Conservation (phyloP, 2,888 invertebrate species). For the Linyphia triangularis region DNA sequence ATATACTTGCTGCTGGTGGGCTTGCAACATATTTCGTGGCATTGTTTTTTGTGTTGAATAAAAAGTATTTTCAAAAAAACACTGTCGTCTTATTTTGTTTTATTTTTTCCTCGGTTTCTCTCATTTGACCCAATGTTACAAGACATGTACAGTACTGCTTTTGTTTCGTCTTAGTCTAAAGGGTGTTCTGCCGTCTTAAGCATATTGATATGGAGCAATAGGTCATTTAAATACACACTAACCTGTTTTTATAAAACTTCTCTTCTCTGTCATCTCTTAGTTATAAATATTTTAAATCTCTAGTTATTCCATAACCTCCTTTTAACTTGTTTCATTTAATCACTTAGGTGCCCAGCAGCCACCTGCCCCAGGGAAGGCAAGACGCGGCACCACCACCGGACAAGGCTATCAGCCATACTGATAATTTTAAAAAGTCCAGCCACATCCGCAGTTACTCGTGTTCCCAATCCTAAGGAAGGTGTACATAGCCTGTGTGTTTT, state of each 20-base stretch:
- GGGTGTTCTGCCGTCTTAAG: slow-evolving; percentile 28
- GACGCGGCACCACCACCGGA: slow-evolving; percentile 73
- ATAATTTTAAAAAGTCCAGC: slow-evolving; percentile 56
- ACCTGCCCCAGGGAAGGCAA: slow-evolving; percentile 67
- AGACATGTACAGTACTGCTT: not conserved
- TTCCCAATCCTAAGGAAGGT: slow-evolving; percentile 53
- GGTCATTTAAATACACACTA: not conserved
- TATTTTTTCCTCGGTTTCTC: not conserved
- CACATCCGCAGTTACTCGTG: slow-evolving; percentile 56
- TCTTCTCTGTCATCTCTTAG: not conserved
- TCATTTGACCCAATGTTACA: not conserved
- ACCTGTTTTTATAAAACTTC: not conserved
- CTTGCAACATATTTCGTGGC: slow-evolving; percentile 43
- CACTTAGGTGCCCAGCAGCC: slow-evolving; percentile 69
- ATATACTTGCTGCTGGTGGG: slow-evolving; percentile 18
- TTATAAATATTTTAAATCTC: not conserved
- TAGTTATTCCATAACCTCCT: not conserved
- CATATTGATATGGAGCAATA: slow-evolving; percentile 7
- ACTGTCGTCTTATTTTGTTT: slow-evolving; percentile 32
- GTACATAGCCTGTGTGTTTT: slow-evolving; percentile 75
- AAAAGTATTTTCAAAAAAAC: slow-evolving; percentile 42
- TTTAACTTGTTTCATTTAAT: slow-evolving; percentile 17
- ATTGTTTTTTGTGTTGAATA: slow-evolving; percentile 60
- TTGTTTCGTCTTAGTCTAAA: not conserved
- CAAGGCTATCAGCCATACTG: slow-evolving; percentile 73